Conservation (phyloP, 2,888 invertebrate genomes). For the Synanthedon myopaeformis region DNA sequence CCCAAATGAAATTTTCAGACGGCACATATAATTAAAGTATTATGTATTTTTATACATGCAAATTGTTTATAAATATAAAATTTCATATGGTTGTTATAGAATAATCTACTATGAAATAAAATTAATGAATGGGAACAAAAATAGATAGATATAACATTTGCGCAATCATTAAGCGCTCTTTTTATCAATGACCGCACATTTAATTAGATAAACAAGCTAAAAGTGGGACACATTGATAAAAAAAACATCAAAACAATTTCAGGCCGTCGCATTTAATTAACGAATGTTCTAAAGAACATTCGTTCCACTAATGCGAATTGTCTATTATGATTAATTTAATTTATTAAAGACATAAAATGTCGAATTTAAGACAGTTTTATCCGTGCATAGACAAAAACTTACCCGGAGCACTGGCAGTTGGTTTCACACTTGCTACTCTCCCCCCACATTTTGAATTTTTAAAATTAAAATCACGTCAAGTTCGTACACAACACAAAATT, state of each 20-base stretch:
- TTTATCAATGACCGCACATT: not conserved
- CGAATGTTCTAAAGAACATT: not conserved
- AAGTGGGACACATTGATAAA: constrained; percentile 1
- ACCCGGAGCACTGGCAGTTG: constrained; percentile 62
- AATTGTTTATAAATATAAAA: too few species aligned
- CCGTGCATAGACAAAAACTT: constrained; percentile 16
- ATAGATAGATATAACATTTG: not conserved
- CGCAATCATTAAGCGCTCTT: not conserved
- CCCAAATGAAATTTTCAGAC: too few species aligned
- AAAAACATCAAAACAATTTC: not conserved
- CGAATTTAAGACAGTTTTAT: not conserved
- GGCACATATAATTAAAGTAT: too few species aligned
- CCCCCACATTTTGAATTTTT: constrained; percentile 46
- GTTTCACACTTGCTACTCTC: constrained; percentile 48
- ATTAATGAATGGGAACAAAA: not conserved
- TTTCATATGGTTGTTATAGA: too few species aligned
- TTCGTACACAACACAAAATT: constrained; percentile 18
- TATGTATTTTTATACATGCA: too few species aligned
- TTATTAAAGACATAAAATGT: too few species aligned
- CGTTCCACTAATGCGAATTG: not conserved
- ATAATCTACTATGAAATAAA: too few species aligned
- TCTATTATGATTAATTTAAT: not conserved
- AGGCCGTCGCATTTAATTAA: not conserved
- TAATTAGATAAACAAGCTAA: not conserved
- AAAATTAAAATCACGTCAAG: constrained; percentile 11